Conservation (phyloP, 1,140 invertebrate genomes). For the Trichoplusia ni region DNA sequence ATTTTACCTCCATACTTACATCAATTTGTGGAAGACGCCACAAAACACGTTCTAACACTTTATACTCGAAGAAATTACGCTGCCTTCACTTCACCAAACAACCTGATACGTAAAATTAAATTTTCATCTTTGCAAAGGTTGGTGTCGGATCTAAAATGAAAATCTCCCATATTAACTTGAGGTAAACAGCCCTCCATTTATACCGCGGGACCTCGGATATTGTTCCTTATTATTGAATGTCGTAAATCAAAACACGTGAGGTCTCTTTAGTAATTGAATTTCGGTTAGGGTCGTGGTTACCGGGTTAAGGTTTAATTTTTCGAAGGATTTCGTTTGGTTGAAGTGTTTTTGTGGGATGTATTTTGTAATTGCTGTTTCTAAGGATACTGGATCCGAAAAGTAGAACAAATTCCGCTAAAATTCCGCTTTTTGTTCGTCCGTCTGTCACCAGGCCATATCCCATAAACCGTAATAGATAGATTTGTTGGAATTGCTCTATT, state of each 20-base stretch:
- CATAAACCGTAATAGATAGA: too few relatives aligned
- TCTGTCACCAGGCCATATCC: too few relatives aligned
- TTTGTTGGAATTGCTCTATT: too few relatives aligned
- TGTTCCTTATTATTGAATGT: conserved; percentile 51
- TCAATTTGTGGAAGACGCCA: too few relatives aligned
- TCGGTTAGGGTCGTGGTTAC: conserved; percentile 6
- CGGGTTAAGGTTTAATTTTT: conserved; percentile 21
- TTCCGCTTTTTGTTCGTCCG: too few relatives aligned
- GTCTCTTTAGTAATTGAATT: conserved; percentile 28
- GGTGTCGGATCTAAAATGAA: conserved; percentile 51
- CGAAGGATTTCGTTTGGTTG: neutral
- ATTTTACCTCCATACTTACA: too few relatives aligned
- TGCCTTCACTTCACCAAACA: conserved; percentile 14
- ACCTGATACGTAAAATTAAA: conserved; percentile 43
- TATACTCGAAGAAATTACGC: too few relatives aligned
- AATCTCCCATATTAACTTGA: conserved; percentile 54
- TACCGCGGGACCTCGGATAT: conserved; percentile 42
- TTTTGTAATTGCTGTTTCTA: neutral
- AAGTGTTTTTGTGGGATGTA: neutral
- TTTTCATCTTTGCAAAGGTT: conserved; percentile 46
- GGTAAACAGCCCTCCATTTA: conserved; percentile 48
- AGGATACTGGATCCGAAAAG: neutral
- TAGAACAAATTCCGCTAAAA: too few relatives aligned
- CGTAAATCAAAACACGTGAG: conserved; percentile 49
- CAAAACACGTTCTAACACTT: neutral